A percentile compares a stretch with the other conserved stretches of the same genome.
These are phyloP conservation scores for Lysiphlebus fabarum DNA, from an alignment of 1,140 invertebrate species.

Conservation along the genomic window DNA sequence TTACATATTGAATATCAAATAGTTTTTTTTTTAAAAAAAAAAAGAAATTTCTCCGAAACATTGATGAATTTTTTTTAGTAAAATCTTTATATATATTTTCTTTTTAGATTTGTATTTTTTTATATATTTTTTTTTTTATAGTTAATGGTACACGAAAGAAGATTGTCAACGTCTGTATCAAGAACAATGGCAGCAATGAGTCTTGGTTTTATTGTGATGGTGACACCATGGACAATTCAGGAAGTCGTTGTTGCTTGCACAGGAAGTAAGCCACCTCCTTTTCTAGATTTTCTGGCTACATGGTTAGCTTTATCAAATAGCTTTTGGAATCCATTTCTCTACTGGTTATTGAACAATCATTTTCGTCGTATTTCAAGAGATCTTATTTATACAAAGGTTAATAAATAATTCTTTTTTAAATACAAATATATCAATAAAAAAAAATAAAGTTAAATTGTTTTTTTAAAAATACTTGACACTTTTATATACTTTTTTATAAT, in stretches of 20 bases:
- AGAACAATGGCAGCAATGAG: constrained; percentile 86
- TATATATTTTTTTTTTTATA: constrained; percentile 39
- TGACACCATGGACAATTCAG: constrained; percentile 83
- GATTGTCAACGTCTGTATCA: constrained; percentile 73
- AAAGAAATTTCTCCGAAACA: too few relatives aligned
- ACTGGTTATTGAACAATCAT: constrained; percentile 81
- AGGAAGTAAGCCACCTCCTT: constrained; percentile 73
- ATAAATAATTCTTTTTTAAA: background rate
- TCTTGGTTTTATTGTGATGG: constrained; percentile 82
- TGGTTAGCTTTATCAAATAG: constrained; percentile 83
- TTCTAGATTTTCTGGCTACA: constrained; percentile 77
- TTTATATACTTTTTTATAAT: too few relatives aligned
- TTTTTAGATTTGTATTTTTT: background rate
- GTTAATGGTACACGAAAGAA: constrained; percentile 68
- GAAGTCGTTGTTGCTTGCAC: constrained; percentile 85
- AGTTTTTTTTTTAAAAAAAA: too few relatives aligned
- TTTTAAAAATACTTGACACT: too few relatives aligned
- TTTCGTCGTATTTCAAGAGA: constrained; percentile 76
- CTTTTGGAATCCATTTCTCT: constrained; percentile 85
- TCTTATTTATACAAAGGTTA: constrained; percentile 71
- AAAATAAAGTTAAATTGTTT: background rate
- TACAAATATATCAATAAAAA: background rate
- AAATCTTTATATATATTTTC: too few relatives aligned
- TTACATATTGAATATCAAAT: too few relatives aligned
- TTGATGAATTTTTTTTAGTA: too few relatives aligned